Conservation (phyloP, 2,113 vertebrate species). For the Chloropsis hardwickii region DNA sequence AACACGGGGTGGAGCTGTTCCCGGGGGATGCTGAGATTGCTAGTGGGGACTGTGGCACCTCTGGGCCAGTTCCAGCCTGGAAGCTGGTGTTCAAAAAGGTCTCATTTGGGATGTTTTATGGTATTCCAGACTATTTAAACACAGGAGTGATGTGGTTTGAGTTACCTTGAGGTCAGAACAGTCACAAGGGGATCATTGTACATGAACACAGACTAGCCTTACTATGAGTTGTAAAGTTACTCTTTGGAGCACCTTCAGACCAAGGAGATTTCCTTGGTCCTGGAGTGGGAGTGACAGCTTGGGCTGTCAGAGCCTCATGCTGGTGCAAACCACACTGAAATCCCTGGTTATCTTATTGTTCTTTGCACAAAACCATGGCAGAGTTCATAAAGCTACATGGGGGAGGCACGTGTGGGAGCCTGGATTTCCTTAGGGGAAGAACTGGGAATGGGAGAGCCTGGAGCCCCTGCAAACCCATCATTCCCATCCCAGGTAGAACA, state of each 20-base stretch:
- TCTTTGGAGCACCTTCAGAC: accelerated
- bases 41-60: not conserved
- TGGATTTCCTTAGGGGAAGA: not conserved
- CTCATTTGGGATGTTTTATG: not conserved
- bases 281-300: not conserved
- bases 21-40: not conserved
- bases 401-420: too few relatives aligned
- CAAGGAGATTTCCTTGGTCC: too few relatives aligned
- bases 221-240: accelerated
- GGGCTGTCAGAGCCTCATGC: accelerated
- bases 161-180: not conserved
- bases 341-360: accelerated
- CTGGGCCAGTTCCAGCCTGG: not conserved
- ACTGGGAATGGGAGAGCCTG: not conserved
- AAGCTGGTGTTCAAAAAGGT: accelerated
- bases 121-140: not conserved
- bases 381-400: accelerated
- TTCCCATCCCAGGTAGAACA: accelerated
- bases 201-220: accelerated
- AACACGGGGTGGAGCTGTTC: accelerated
- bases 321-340: accelerated
- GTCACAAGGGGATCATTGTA: accelerated
- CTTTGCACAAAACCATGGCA: accelerated
- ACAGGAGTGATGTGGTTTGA: not conserved
- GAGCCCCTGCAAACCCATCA: not conserved